A percentile compares a stretch with the other conserved stretches of the same genome.
Evolutionary conservation across 2,888 invertebrate species (phyloP).

Genomic region (Pollenia angustigena): DNA sequence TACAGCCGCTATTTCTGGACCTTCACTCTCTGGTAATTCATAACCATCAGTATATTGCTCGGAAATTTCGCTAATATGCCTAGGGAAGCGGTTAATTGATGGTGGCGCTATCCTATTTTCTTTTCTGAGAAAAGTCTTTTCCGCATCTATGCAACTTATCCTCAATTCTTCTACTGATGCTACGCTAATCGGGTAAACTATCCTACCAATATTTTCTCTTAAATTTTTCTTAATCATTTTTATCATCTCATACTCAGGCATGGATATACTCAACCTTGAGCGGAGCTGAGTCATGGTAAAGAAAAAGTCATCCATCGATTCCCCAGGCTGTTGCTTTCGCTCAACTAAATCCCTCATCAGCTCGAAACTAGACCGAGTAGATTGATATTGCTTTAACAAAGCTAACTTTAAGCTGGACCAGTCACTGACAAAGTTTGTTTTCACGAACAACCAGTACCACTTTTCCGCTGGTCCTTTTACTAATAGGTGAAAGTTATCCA

Average conservation of each 20-base stretch:
- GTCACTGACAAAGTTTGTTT: neutral
- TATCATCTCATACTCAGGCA: slow-evolving; percentile 1
- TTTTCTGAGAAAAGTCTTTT: neutral
- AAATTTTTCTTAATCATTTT: neutral
- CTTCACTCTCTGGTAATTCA: too few species aligned
- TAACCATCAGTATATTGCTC: too few species aligned
- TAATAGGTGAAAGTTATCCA: slow-evolving; percentile 1
- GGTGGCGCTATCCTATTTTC: neutral
- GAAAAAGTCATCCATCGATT: neutral
- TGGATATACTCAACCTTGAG: neutral
- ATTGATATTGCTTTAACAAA: neutral
- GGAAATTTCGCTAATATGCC: too few species aligned
- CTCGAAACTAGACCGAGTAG: neutral
- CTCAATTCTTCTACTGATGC: neutral
- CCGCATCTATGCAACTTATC: neutral
- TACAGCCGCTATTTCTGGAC: too few species aligned
- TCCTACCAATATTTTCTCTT: neutral
- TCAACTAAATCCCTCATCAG: neutral
- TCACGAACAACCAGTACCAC: neutral
- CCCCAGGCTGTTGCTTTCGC: neutral
- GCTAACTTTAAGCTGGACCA: slow-evolving; percentile 10
- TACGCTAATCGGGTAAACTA: slow-evolving; percentile 1
- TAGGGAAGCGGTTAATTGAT: too few species aligned
- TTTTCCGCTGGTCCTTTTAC: neutral
- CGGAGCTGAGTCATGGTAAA: neutral